These are phyloP conservation scores for Numenius arquata DNA, from an alignment of 2,113 vertebrate genomes.

Conservation along the genomic window DNA sequence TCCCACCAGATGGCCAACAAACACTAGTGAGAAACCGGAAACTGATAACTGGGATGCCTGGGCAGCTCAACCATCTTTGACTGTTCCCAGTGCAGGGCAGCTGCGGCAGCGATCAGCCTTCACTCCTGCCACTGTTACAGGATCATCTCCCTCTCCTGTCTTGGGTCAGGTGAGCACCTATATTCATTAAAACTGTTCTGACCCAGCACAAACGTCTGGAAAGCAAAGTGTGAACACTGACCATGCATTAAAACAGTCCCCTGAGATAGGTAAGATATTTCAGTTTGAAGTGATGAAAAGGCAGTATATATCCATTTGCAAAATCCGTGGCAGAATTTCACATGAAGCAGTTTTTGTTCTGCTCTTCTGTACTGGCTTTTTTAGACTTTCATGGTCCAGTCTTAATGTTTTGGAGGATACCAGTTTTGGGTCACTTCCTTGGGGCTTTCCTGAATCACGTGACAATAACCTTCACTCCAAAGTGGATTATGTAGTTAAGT, in stretches of 20 bases:
- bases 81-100: conserved; percentile 88
- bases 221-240: not conserved
- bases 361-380: not conserved
- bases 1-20: conserved; percentile 87
- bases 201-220: not conserved
- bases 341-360: not conserved
- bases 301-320: not conserved
- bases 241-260: not conserved
- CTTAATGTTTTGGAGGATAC: not conserved
- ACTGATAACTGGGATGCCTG: conserved; percentile 94
- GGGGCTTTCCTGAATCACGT: not conserved
- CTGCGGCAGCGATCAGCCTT: conserved; percentile 93
- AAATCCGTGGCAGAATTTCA: not conserved
- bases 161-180: conserved; percentile 87
- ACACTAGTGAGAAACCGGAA: conserved; percentile 80
- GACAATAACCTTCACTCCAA: not conserved
- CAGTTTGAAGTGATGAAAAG: not conserved
- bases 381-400: not conserved
- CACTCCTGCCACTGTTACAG: conserved; percentile 91
- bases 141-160: conserved; percentile 95
- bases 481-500: not conserved
- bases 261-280: not conserved
- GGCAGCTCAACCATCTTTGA: conserved; percentile 92
- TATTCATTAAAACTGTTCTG: not conserved
- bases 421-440: not conserved